phyloP scores from a whole-genome alignment of 2,113 vertebrate genomes.

The Hypomesus transpacificus region DNA sequence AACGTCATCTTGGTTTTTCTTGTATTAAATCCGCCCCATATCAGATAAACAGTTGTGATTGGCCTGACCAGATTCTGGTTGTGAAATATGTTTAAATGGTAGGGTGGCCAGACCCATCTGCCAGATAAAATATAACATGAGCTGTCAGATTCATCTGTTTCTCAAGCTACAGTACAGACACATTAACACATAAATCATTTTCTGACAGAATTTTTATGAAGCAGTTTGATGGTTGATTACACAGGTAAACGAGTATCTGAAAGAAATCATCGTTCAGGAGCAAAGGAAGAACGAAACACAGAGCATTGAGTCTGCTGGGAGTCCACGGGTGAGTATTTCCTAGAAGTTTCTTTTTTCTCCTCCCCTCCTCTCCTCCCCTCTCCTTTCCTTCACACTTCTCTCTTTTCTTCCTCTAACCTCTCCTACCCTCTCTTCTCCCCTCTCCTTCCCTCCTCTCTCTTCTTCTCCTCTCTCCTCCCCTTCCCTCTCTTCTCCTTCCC shows the following conservation, averaged over 20 bases:
- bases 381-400: background rate
- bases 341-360: background rate
- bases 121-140: no score
- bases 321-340: slow-evolving; percentile 80
- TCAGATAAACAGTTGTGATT: no score
- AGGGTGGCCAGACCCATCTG: no score
- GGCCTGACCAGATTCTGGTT: no score
- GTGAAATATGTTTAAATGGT: no score
- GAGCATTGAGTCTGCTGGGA: slow-evolving; percentile 75
- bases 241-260: slow-evolving; percentile 93
- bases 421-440: background rate
- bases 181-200: slow-evolving; percentile 13
- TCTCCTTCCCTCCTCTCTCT: background rate
- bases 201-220: no score
- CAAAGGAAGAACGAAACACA: slow-evolving; percentile 83
- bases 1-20: no score
- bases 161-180: slow-evolving; percentile 4
- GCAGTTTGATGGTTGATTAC: background rate
- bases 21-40: no score
- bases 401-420: background rate
- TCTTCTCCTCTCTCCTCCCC: slow-evolving; percentile 15
- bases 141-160: no score
- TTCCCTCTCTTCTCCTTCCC: background rate
- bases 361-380: background rate
- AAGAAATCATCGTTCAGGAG: slow-evolving; percentile 86